Base-by-base conservation (phyloP, 2,888 invertebrate genomes). In the Synergus umbraculus region DNA sequence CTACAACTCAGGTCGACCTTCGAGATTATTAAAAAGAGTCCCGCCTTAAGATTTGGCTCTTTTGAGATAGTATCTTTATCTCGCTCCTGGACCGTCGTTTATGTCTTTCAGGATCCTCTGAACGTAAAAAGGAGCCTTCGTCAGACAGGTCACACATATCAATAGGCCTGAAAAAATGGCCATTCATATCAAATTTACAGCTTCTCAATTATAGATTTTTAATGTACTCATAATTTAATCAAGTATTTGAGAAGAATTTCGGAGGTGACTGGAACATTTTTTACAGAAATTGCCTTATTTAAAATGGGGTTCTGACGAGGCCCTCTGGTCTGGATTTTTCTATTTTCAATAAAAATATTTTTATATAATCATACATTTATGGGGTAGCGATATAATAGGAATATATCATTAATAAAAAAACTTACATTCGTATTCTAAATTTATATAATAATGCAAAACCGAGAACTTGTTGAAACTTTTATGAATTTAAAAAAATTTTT, bases 41-140 rank as follows among this genome's bases (percentile, higher is more conserved):
- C 82, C 83, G 82, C 81, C 81, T 79, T 78, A 81, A 81, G 84
- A 83, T 84, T 83, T 84, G 84, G 84, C 80, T 83, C 84, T 82
- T 80, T 81, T 83, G 83, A 82, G 82, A 79, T 81, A 79, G 82
- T 82, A 83, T 77, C 76, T 84, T 77, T 69, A 80, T 64, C 79
- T 69, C 69, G 13, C 13, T 46, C 54, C 54, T 80, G 41, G 77
- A 44, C 54, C 29, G 12, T 41, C 58, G 66, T 80, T 80, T 79
- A 81, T 82, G 43, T 78, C 76, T 78, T 77, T 78, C 79, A 43
- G 60, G 44, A 60, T 78, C 65, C 65, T 79, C 37, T 77, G 76
- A 83, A 76, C 78, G 82, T 82, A 80, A 81, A 82, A 73, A 83
- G 78, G 82, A 81, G 79, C 79, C 81, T 79, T 76, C 49, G 54